Conservation (phyloP, 2,113 vertebrate genomes). For the Cyanoderma ruficeps region DNA sequence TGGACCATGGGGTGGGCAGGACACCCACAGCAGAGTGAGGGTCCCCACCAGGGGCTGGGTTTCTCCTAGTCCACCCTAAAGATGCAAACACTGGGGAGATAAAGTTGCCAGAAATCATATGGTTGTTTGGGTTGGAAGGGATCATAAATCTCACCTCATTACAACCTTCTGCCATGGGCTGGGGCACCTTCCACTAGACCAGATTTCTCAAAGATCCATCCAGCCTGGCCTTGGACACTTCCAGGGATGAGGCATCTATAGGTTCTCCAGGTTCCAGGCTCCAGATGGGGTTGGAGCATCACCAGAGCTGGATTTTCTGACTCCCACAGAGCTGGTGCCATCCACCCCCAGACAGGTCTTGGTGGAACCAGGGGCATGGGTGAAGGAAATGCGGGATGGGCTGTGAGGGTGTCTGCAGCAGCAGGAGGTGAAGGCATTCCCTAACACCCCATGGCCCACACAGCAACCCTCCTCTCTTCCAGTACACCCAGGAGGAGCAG, state of each 20-base stretch:
- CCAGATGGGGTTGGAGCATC: background rate
- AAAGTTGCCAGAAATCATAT: background rate
- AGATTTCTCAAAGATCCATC: background rate
- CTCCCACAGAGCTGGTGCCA: background rate
- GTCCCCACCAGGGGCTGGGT: background rate
- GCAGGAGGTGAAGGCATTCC: background rate
- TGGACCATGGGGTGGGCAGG: rapidly evolving
- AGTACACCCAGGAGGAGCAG: background rate
- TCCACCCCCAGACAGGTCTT: background rate
- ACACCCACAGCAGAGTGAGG: background rate
- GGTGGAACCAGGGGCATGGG: rapidly evolving
- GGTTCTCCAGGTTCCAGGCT: background rate
- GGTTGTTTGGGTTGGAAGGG: background rate
- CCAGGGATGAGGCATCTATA: background rate
- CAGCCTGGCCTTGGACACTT: background rate
- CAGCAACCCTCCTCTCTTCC: rapidly evolving
- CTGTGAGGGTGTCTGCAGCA: background rate
- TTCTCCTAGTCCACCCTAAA: background rate
- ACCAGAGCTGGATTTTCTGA: background rate
- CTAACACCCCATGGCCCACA: rapidly evolving
- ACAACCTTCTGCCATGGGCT: background rate
- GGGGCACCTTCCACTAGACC: background rate
- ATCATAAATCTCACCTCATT: background rate
- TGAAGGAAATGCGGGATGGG: background rate
- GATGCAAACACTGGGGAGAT: background rate